These are phyloP conservation scores for Oenanthe oenanthe DNA, from an alignment of 2,113 vertebrate genomes.

Conservation along the genomic window DNA sequence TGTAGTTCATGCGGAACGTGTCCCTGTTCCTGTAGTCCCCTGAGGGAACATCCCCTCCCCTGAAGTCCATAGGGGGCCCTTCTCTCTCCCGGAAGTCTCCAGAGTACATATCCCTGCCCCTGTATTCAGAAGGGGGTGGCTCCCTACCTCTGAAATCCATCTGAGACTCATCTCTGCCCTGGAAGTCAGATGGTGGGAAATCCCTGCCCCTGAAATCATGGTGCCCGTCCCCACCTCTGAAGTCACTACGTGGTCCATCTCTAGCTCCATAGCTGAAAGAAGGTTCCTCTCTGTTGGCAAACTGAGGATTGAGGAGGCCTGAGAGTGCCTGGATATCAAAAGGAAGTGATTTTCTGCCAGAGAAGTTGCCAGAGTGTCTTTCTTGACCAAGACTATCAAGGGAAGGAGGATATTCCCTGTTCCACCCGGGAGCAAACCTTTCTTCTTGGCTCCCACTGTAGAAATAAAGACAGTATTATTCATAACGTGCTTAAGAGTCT, in stretches of 20 bases:
- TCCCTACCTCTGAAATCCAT: conserved; percentile 80
- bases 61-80: conserved; percentile 79
- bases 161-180: conserved; percentile 76
- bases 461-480: conserved; percentile 86
- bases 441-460: conserved; percentile 86
- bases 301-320: conserved; percentile 79
- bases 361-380: conserved; percentile 87
- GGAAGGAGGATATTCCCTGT: conserved; percentile 84
- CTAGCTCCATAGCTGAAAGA: conserved; percentile 87
- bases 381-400: conserved; percentile 87
- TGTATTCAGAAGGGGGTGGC: conserved; percentile 52
- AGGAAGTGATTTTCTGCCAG: conserved; percentile 86
- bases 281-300: conserved; percentile 84
- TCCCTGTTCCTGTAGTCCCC: conserved; percentile 81
- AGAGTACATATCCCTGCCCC: conserved; percentile 67
- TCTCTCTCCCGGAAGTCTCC: conserved; percentile 78
- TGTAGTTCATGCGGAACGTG: conserved; percentile 82
- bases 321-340: conserved; percentile 84
- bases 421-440: conserved; percentile 85
- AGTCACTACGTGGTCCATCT: conserved; percentile 82
- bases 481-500: conserved; percentile 83
- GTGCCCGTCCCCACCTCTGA: conserved; percentile 79
- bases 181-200: conserved; percentile 76
- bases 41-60: conserved; percentile 79
- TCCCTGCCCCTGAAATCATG: conserved; percentile 77